phyloP scores from a whole-genome alignment of 2,888 invertebrate genomes.

The Atethmia centrago region DNA sequence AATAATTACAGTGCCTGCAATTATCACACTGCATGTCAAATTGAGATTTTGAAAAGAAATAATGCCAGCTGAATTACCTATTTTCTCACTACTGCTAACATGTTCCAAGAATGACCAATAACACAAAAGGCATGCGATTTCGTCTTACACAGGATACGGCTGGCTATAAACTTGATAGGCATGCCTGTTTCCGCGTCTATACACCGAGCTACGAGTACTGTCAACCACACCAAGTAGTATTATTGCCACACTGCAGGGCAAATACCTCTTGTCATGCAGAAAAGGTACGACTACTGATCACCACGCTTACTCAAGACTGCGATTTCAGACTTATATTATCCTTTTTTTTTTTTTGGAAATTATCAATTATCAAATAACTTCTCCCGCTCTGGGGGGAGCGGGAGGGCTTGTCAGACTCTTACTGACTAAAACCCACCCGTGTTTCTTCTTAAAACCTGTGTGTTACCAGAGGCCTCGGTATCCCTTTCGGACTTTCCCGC shows the following conservation, averaged over 20 bases:
- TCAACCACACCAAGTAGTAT: conserved; percentile 5
- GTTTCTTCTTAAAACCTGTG: no score
- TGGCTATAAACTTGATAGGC: conserved; percentile 51
- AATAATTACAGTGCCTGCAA: background rate
- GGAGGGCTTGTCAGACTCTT: no score
- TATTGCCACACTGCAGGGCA: background rate
- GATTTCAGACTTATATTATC: background rate
- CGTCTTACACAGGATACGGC: conserved; percentile 49
- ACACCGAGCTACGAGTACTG: conserved; percentile 7
- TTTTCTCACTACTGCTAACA: conserved; percentile 4
- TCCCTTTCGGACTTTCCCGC: no score
- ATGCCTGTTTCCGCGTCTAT: conserved; percentile 50
- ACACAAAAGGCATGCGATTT: conserved; percentile 42
- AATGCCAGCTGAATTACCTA: background rate
- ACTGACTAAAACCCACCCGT: no score
- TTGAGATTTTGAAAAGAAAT: background rate
- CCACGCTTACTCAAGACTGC: background rate
- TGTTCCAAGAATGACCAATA: conserved; percentile 43
- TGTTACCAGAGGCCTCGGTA: no score
- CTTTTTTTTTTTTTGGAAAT: no score
- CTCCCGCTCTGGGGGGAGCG: no score
- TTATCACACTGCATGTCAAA: conserved; percentile 2
- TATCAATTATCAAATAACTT: no score
- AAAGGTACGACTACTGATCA: background rate
- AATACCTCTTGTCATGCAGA: background rate